Percentiles rank a stretch among this genome's conserved stretches.
phyloP scores from a whole-genome alignment of 2,888 invertebrate species.

The Dasypogon diadema region DNA sequence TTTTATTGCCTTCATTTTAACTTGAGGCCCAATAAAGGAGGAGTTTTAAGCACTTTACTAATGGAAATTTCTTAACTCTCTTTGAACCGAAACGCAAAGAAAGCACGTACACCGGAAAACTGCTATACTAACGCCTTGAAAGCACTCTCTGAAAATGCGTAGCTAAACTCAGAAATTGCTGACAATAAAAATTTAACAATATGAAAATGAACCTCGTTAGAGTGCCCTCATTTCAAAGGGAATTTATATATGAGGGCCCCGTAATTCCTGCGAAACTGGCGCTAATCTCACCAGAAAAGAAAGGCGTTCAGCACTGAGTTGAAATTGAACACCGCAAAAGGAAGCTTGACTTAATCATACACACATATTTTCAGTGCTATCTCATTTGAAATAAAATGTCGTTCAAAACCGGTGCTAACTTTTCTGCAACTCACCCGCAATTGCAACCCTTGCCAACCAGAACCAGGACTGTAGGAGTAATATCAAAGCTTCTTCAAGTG shows the following conservation, averaged over 20 bases:
- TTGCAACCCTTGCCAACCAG: neutral
- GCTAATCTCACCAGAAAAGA: neutral
- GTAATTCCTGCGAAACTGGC: neutral
- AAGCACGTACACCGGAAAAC: conserved; percentile 24
- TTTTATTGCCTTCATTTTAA: conserved; percentile 35
- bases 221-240: neutral
- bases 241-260: neutral
- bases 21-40: neutral
- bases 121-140: neutral
- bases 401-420: conserved; percentile 27
- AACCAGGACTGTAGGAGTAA: conserved; percentile 26
- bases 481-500: conserved; percentile 40
- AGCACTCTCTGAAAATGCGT: conserved; percentile 22
- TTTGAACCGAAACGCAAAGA: conserved; percentile 21
- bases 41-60: conserved; percentile 35
- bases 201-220: conserved; percentile 24
- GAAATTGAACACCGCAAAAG: neutral
- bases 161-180: conserved; percentile 32
- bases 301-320: neutral
- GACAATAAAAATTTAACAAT: conserved; percentile 37
- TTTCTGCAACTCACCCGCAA: conserved; percentile 15
- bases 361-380: neutral
- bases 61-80: conserved; percentile 34
- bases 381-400: conserved; percentile 14
- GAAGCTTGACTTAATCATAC: neutral